Base-by-base conservation (phyloP, 2,797 vertebrate genomes). In the Poecile montanus region DNA sequence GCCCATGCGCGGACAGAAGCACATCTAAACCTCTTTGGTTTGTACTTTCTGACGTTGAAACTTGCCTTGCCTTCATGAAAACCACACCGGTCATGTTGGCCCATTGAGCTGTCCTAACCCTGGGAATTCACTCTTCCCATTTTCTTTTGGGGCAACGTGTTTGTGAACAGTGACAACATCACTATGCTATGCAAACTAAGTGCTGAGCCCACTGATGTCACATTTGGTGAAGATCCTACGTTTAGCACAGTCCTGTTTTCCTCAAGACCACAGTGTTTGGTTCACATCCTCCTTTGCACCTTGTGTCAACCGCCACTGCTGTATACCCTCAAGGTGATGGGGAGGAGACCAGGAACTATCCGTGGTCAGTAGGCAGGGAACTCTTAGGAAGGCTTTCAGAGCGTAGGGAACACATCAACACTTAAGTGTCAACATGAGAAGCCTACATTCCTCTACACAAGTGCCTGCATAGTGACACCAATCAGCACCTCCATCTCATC, bases 401-500 rank as follows among this genome's bases (percentile, higher is more conserved):
- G 91, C 74, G 87, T 56, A 95, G 95, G 95, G 91, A 95, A 78
- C 3, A 60, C 91, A 50, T 80, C 81, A 86, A 92, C 94, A 78
- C 95, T 68, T 68, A 88, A 91, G 88, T 51, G 88, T 89, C 93
- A 79, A 76, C 77, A 45, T 67, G 92, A 94, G 89, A 93, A 97
- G 96, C 96, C 94, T 89, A 97, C 96, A 97, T 98, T 97, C 97
- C 97, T 97, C 32, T 97, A 97, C 97, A 98, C 97, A 98, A 98
- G 98, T 98, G 98, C 98, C 98, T 98, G 97, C 97, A 97, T 97
- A 96, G 97, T 96, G 97, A 98, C 97, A 96, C 96, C 92, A 95
- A 95, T 95, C 97, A 97, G 97, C 97, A 95, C 97, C 96, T 95
- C 96, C 96, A 98, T 93, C 90, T 96, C 97, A 97, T 97, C 96